Evolutionary conservation across 1,140 invertebrate species (phyloP).

Genomic region (Procambarus virginalis): DNA sequence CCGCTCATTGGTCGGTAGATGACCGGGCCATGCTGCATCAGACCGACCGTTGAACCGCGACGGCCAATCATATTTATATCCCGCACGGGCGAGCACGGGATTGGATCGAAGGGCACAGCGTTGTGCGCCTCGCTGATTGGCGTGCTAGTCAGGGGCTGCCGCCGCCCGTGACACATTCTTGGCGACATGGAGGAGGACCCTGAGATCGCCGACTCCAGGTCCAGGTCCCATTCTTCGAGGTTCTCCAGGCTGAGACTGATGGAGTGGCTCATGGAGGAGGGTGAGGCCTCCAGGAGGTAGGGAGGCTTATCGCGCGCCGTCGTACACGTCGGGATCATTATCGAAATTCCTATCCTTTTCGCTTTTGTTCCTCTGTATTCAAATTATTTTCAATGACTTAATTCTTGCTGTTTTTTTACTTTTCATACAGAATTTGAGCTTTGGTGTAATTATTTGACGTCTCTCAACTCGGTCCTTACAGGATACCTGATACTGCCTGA

Average conservation of each 20-base stretch:
- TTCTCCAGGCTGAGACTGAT: slow-evolving; percentile 65
- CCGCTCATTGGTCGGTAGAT: slow-evolving; percentile 25
- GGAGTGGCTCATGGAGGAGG: not conserved
- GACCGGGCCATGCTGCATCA: slow-evolving; percentile 7
- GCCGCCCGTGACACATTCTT: not conserved
- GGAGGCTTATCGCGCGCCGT: too few species aligned
- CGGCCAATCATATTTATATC: slow-evolving; percentile 36
- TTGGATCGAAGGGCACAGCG: slow-evolving; percentile 8
- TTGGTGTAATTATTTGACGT: too few species aligned
- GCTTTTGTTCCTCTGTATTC: not conserved
- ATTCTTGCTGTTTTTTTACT: too few species aligned
- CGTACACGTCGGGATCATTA: too few species aligned
- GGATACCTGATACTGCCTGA: too few species aligned
- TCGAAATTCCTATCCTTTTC: not conserved
- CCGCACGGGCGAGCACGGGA: slow-evolving; percentile 37
- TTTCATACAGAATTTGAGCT: too few species aligned
- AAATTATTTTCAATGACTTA: too few species aligned
- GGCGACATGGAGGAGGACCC: slow-evolving; percentile 24
- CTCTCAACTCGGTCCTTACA: too few species aligned
- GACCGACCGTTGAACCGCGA: slow-evolving; percentile 26
- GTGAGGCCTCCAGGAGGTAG: not conserved
- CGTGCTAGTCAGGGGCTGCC: slow-evolving; percentile 46
- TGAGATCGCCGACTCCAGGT: slow-evolving; percentile 17
- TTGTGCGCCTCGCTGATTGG: slow-evolving; percentile 44
- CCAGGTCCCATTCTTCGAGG: slow-evolving; percentile 59